Base-by-base conservation (phyloP, 2,888 invertebrate genomes). In the Plagodis dolabraria region DNA sequence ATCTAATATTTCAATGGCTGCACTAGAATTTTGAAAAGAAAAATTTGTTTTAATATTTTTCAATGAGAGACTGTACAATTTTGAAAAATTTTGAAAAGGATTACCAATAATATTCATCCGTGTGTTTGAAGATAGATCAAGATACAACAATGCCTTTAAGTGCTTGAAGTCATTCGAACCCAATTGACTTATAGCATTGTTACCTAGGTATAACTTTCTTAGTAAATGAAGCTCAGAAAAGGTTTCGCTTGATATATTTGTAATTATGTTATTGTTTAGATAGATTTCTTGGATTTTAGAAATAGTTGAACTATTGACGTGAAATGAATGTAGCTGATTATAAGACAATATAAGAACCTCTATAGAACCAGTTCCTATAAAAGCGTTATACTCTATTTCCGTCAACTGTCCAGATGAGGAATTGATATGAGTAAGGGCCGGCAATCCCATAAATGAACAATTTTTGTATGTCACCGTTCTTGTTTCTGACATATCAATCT, bases 71-170 rank as follows among this genome's bases (percentile, higher is more conserved):
- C 57, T 57, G 35, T 61, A 44, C 33, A 72, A 57, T 5, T 60
- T 52, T 33, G 51, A 57, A 12, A 70, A 54, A 49, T 66, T 68
- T 33, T 58, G 52, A 46, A 72, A 69, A 36, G 60, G 47, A 52
- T 60, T 60, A 5, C 63, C 67, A n/a, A 46, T 57, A 0, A 70
- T 53, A 45, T 50, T 44, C 57, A 70, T 47, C 36, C 51, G 46
- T 33, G 33, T 44, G 36, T 72, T 72, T 22, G 57, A 63, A 7
- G 69, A 70, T 43, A 72, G 43, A 63, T 65, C 63, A 33, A 72
- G 47, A 60, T 60, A 51, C 33, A 55, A 55, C 42, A 69, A 44
- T 33, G 59, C 12, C 7, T 50, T 50, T 33, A 60, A 48, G 36
- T 54, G 4, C 47, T 50, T 48, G 7, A 69, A 69, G 9, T 60